phyloP scores from a whole-genome alignment of 2,888 invertebrate species.

The Drosophila maculinotata region DNA sequence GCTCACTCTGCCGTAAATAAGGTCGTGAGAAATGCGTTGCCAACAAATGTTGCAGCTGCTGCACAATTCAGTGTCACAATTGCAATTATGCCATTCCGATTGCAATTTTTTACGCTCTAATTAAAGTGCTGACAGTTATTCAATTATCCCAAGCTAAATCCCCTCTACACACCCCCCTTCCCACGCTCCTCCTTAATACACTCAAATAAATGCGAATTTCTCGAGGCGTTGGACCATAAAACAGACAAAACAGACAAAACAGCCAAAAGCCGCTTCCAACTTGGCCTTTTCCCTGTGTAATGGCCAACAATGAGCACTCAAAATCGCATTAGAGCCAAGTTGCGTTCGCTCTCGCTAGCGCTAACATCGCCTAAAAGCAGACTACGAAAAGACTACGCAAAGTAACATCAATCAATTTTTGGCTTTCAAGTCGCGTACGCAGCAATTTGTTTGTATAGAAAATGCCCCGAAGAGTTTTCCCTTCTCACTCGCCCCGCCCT shows the following conservation, averaged over 20 bases:
- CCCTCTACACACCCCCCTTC: background rate
- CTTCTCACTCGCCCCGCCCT: background rate
- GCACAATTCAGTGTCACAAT: conserved; percentile 26
- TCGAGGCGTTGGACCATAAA: conserved; percentile 54
- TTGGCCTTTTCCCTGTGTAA: conserved; percentile 43
- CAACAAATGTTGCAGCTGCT: conserved; percentile 55
- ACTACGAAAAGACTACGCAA: conserved; percentile 49
- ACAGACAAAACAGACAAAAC: conserved; percentile 25
- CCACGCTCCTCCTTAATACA: conserved; percentile 31
- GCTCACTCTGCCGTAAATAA: conserved; percentile 37
- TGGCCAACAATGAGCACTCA: conserved; percentile 75
- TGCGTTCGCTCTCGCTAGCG: conserved; percentile 15
- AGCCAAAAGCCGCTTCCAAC: conserved; percentile 4
- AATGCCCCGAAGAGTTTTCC: conserved; percentile 57
- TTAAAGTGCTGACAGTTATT: conserved; percentile 77
- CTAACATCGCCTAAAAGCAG: conserved; percentile 58
- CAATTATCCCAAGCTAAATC: conserved; percentile 63
- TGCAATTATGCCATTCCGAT: conserved; percentile 45
- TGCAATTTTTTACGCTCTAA: conserved; percentile 74
- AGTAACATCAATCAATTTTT: conserved; percentile 78
- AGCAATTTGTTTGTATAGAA: conserved; percentile 80
- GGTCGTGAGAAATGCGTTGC: conserved; percentile 56
- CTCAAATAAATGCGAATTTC: conserved; percentile 72
- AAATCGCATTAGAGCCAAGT: conserved; percentile 74
- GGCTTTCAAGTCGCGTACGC: conserved; percentile 78